These are phyloP conservation scores for Caloenas nicobarica DNA, from an alignment of 2,113 vertebrate species.

Conservation along the genomic window DNA sequence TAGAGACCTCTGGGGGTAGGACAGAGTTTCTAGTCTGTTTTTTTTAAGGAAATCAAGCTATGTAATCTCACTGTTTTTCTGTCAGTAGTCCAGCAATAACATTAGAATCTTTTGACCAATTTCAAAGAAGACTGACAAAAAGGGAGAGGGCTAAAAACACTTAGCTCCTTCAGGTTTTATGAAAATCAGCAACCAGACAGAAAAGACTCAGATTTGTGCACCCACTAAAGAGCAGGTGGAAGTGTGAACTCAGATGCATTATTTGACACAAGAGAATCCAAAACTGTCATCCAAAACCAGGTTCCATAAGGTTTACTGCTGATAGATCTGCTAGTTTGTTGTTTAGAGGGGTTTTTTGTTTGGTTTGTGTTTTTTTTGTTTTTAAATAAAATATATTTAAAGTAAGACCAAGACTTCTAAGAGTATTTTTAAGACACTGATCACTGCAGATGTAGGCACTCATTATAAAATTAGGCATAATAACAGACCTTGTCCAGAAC, in stretches of 20 bases:
- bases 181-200: background rate
- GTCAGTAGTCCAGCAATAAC: background rate
- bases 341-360: background rate
- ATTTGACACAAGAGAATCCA: background rate
- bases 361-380: too few relatives aligned
- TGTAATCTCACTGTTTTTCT: background rate
- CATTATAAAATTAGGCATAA: background rate
- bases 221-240: background rate
- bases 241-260: background rate
- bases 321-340: background rate
- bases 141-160: background rate
- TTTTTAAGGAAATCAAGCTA: background rate
- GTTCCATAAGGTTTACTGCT: background rate
- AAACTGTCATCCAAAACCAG: background rate
- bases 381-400: background rate
- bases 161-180: background rate
- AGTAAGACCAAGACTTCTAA: background rate
- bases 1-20: slow-evolving; percentile 33
- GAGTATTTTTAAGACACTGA: background rate
- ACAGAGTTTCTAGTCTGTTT: background rate
- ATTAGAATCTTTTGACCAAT: background rate
- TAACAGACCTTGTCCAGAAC: background rate
- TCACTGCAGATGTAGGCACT: background rate
- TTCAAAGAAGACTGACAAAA: background rate
- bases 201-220: background rate